Base-by-base conservation (phyloP, 1,140 invertebrate genomes). In the Euschistus heros region DNA sequence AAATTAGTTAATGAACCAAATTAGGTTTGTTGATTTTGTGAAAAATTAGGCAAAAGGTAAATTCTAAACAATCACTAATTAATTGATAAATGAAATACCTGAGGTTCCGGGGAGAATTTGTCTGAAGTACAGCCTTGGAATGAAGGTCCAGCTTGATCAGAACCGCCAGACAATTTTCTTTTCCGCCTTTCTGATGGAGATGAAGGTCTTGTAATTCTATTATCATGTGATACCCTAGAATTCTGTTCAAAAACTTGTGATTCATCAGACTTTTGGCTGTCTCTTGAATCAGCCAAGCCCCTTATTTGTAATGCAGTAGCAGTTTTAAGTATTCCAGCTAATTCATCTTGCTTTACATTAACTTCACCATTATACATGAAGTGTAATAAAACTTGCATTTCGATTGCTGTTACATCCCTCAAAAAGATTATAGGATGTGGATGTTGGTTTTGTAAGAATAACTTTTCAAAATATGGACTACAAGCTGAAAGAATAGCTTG, bases 341-440 rank as follows among this genome's bases (percentile, higher is more conserved):
- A 77, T 76, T 89, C 83, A 80, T 90, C 87, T 79, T 91, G 89
- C 72, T 85, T 87, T 73, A 92, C 87, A 79, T 91, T 91, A 69
- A 92, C 88, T 80, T 92, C 88, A 71, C 89, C 89, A 80, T 89
- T 90, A 79, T 92, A 92, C 89, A 93, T 92, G 77, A 91, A 92
- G 78, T 90, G 87, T 72, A 92, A 80, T 71, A 92, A 79, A 54
- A 89, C 89, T 76, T 88, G 89, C 81, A 93, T 89, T 79, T 92
- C 89, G 71, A 83, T 84, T 74, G 86, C 86, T 77, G 88, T 83
- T 72, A 93, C 88, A 84, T 92, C 89, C 83, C 89, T 90, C 72
- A 92, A 82, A 76, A 91, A 91, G 78, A 94, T 91, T 73, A 93
- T 93, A 55, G 91, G 91, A 80, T 94, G 91, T 74, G 90, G 89